Evolutionary conservation across 2,113 vertebrate genomes (phyloP).

Genomic region (Saiga tatarica): DNA sequence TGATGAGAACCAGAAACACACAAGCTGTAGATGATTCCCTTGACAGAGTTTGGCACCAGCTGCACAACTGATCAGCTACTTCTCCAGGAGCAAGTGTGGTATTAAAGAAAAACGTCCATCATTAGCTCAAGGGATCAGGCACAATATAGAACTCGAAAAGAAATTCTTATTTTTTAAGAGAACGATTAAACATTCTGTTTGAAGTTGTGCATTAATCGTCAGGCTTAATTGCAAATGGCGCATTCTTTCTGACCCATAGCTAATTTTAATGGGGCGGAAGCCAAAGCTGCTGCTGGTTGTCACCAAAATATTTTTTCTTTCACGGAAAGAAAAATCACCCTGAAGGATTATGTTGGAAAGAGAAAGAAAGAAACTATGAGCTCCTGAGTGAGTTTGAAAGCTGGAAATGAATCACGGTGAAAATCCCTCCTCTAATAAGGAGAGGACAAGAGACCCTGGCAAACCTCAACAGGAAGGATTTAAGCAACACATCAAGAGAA

Average conservation of each 20-base stretch:
- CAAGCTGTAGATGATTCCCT: slow-evolving; percentile 57
- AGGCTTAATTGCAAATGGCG: background rate
- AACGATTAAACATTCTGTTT: slow-evolving; percentile 12
- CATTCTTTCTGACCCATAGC: background rate
- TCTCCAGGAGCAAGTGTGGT: slow-evolving; percentile 10
- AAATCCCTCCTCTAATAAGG: slow-evolving; percentile 24
- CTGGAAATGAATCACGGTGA: slow-evolving; percentile 10
- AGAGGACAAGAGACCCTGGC: background rate
- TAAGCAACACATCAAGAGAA: background rate
- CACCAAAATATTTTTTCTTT: slow-evolving; percentile 21
- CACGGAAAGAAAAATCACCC: background rate
- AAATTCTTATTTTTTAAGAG: slow-evolving; percentile 34
- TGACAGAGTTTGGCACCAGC: slow-evolving; percentile 43
- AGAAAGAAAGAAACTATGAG: background rate
- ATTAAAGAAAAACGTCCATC: background rate
- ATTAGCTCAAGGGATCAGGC: background rate
- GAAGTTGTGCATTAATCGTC: slow-evolving; percentile 10
- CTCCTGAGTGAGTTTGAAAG: slow-evolving; percentile 19
- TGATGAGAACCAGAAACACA: slow-evolving; percentile 74
- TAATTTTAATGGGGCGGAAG: slow-evolving; percentile 25
- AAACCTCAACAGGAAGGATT: background rate
- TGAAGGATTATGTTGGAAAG: slow-evolving; percentile 15
- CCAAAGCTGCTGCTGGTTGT: background rate
- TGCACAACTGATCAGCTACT: slow-evolving; percentile 34
- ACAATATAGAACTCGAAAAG: background rate